Percentiles rank a stretch among this genome's conserved stretches.
These are phyloP conservation scores for Antennarius striatus DNA, from an alignment of 2,113 vertebrate species.

Conservation along the genomic window DNA sequence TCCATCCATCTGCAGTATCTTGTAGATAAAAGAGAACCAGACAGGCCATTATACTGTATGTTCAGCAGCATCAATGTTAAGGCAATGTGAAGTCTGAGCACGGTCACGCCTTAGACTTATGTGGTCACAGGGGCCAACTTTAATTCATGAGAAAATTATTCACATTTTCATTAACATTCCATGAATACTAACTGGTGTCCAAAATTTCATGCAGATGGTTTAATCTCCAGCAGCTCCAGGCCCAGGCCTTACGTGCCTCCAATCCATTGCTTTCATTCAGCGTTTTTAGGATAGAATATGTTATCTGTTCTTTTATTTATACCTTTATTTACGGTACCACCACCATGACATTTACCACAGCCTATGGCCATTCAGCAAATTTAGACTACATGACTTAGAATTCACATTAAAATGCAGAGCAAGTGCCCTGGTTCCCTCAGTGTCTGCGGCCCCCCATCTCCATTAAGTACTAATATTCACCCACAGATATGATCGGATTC, in stretches of 20 bases:
- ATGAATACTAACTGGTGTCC: slow-evolving; percentile 23
- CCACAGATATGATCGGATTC: no score
- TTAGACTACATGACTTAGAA: no score
- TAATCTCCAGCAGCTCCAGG: neutral
- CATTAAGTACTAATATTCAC: no score
- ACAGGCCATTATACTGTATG: no score
- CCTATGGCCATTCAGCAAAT: slow-evolving; percentile 8
- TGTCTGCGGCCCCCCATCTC: no score
- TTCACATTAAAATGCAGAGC: no score
- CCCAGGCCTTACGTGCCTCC: slow-evolving; percentile 1
- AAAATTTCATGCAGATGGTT: slow-evolving; percentile 6
- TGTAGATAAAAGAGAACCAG: no score
- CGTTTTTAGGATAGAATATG: slow-evolving; percentile 16
- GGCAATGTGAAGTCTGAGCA: neutral
- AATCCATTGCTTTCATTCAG: slow-evolving; percentile 11
- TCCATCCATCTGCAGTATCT: neutral
- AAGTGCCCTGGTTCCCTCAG: no score
- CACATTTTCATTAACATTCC: neutral
- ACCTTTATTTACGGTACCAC: slow-evolving; percentile 39
- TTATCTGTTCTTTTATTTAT: slow-evolving; percentile 71
- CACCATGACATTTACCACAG: slow-evolving; percentile 6
- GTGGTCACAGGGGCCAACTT: neutral
- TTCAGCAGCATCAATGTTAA: neutral
- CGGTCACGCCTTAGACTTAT: no score
- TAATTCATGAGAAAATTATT: neutral